A percentile compares a stretch with the other conserved stretches of the same genome.
These are phyloP conservation scores for Parazoanthus atlanticus DNA, from an alignment of 92 coral and sea anemone species.

Conservation along the genomic window DNA sequence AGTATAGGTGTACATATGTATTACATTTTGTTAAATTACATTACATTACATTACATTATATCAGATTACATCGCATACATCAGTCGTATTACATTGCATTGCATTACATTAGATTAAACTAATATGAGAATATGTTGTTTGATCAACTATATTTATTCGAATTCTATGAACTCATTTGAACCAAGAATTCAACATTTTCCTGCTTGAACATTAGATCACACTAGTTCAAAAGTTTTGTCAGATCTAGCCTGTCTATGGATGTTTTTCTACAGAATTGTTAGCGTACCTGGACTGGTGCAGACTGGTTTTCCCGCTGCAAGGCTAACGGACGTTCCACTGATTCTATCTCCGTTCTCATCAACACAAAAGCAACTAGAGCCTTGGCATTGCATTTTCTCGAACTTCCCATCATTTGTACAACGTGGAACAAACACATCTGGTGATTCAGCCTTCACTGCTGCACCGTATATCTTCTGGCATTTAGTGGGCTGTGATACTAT, in stretches of 20 bases:
- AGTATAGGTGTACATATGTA: too few relatives aligned
- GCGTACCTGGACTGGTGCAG: conserved; percentile 59
- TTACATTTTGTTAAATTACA: neutral
- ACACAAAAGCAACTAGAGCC: conserved; percentile 79
- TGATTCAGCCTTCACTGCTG: conserved; percentile 55
- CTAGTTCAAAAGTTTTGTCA: neutral
- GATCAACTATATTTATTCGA: too few relatives aligned
- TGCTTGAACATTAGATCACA: neutral
- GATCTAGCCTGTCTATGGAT: neutral
- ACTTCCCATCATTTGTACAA: conserved; percentile 75
- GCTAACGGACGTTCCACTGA: conserved; percentile 70
- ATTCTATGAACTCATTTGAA: too few relatives aligned
- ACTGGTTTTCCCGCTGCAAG: conserved; percentile 71
- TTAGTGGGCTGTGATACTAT: conserved; percentile 58
- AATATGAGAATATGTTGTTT: too few relatives aligned
- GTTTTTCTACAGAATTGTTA: neutral
- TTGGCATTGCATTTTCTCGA: conserved; percentile 80
- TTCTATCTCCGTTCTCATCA: conserved; percentile 67
- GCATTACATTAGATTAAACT: neutral
- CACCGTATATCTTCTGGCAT: conserved; percentile 67
- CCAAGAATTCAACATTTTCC: neutral
- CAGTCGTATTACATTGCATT: neutral
- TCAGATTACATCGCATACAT: neutral
- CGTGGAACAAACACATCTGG: conserved; percentile 69
- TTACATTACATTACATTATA: neutral